Conservation (phyloP, 2,113 vertebrate genomes). For the Sylvietta virens region DNA sequence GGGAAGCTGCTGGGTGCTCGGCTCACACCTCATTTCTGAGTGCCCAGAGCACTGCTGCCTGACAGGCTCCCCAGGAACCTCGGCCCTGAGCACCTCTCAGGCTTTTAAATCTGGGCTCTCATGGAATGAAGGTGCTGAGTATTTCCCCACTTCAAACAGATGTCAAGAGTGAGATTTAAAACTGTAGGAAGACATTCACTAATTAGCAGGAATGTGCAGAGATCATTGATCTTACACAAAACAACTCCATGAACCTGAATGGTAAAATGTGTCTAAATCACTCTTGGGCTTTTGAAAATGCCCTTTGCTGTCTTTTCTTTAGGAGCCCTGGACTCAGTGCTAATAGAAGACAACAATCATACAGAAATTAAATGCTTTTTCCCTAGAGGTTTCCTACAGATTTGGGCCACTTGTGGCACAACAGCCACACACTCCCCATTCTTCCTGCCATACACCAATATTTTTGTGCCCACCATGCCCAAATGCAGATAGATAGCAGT, state of each 20-base stretch:
- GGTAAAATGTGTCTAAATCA: neutral
- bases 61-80: neutral
- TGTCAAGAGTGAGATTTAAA: neutral
- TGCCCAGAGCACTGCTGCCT: neutral
- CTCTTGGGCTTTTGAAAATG: neutral
- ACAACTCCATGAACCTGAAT: neutral
- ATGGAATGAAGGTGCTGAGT: neutral
- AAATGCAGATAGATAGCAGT: neutral
- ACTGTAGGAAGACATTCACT: neutral
- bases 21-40: neutral
- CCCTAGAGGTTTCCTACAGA: neutral
- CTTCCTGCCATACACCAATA: neutral
- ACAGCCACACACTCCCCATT: neutral
- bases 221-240: neutral
- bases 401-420: neutral
- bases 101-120: neutral
- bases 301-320: neutral
- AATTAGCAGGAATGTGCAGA: neutral
- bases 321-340: neutral
- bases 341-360: neutral
- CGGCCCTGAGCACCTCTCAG: neutral
- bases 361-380: neutral
- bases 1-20: neutral
- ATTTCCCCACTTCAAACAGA: neutral
- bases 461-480: neutral